A percentile compares a stretch with the other conserved stretches of the same genome.
Conservation (phyloP, 2,888 invertebrate species). For the Platynereis dumerilii region DNA sequence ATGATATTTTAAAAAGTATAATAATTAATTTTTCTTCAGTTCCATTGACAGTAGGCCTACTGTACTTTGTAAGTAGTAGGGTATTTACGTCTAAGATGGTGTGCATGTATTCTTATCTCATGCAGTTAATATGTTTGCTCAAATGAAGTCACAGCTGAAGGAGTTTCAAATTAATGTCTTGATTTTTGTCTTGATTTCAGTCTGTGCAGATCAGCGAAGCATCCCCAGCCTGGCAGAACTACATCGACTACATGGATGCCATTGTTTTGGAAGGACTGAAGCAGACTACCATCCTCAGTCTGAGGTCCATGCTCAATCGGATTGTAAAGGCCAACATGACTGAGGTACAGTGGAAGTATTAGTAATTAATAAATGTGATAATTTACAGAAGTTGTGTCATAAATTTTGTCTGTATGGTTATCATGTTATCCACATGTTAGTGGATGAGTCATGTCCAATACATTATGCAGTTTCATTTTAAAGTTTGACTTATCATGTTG, state of each 20-base stretch:
- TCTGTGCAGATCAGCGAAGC: constrained; percentile 61
- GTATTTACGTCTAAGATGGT: no score
- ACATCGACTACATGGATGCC: constrained; percentile 61
- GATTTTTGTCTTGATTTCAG: constrained; percentile 35
- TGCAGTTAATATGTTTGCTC: no score
- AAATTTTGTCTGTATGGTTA: neutral
- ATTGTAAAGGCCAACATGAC: constrained; percentile 54
- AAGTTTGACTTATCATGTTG: no score
- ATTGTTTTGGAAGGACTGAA: constrained; percentile 62
- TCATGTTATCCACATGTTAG: neutral
- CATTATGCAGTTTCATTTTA: neutral
- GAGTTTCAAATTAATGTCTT: no score
- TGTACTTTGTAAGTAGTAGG: no score
- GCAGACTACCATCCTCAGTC: constrained; percentile 55
- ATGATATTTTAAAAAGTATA: no score
- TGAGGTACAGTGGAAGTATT: constrained; percentile 41
- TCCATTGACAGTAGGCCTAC: no score
- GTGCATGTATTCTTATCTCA: no score
- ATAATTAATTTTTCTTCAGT: no score
- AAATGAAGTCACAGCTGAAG: no score
- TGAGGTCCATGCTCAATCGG: constrained; percentile 58
- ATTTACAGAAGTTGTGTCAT: neutral
- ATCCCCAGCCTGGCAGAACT: constrained; percentile 63
- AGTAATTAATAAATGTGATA: neutral
- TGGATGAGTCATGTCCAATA: neutral